Evolutionary conservation across 2,888 invertebrate species (phyloP), one percentile per base, ranked within the genome.

Genomic region (Pristionchus maxplancki): DNA sequence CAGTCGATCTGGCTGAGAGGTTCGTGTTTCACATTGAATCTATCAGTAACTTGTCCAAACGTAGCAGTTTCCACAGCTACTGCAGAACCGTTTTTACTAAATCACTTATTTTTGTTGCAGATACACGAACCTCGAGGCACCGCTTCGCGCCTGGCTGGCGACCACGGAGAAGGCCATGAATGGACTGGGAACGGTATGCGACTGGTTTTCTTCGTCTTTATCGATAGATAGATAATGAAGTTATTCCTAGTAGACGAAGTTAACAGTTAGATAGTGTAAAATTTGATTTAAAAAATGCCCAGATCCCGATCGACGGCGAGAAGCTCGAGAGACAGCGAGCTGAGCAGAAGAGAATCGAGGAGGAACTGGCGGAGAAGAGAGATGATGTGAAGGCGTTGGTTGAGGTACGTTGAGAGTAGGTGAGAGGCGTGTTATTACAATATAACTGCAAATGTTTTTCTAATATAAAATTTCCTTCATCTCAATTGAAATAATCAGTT

Each of bases 281-380:
- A n/a, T n/a, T n/a, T n/a, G n/a, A n/a, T n/a, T n/a, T n/a, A n/a
- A n/a, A n/a, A n/a, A n/a, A n/a, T 40, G n/a, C 13, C 13, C 48
- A 97, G 5, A 97, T 98, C 88, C 98, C 98, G 34, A 98, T 98
- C 0, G 98, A 98, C 92, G 97, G 98, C 95, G 97, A 98, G 95
- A 97, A 97, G 95, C 97, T 98, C 91, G 97, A 97, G 91, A 96
- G 96, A 93, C 97, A 97, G 94, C 97, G 98, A 88, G 96, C 97
- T 37, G 98, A 98, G 94, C 98, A 98, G 94, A 74, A 91, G 88
- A 78, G 89, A 6, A 82, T 94, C 71, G 91, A 91, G 58, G 90
- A 90, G 15, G 93, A 93, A 82, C 89, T 94, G 28, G 92, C 91
- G 13, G 90, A 89, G 58, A 91, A 91, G 89, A 90, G 89, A 8